Conservation (phyloP, 2,797 vertebrate genomes). For the Babyrousa celebensis region DNA sequence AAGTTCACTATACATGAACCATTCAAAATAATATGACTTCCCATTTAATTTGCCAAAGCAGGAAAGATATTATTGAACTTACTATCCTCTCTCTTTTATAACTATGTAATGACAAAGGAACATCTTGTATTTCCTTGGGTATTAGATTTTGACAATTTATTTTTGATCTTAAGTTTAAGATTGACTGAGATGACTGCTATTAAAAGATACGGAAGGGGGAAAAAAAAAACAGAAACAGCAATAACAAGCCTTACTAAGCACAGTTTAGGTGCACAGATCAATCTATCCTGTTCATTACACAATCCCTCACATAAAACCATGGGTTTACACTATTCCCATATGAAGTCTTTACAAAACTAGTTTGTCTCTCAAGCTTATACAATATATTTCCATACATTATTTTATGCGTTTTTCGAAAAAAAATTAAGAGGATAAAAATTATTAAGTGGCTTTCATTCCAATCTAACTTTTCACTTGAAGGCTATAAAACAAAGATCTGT, state of each 20-base stretch:
- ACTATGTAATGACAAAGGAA: neutral
- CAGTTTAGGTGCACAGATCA: fast-evolving
- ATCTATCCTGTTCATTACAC: neutral
- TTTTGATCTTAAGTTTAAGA: neutral
- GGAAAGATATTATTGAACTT: neutral
- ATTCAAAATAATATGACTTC: conserved; percentile 39
- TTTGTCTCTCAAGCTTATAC: neutral
- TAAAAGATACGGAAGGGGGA: neutral
- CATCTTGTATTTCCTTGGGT: neutral
- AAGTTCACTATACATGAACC: neutral
- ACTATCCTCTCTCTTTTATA: neutral
- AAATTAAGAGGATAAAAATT: neutral
- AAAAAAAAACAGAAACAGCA: neutral
- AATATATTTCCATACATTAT: neutral
- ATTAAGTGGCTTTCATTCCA: neutral
- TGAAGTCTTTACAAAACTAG: neutral
- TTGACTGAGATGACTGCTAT: neutral
- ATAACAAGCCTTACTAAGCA: neutral
- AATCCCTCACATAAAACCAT: neutral
- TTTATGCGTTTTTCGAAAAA: neutral
- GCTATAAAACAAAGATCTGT: neutral
- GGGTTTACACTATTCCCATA: neutral
- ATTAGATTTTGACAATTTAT: neutral
- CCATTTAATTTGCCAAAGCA: conserved; percentile 12
- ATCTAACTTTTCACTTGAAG: neutral